Conservation (phyloP, 1,140 invertebrate species). For the Agrilus planipennis region DNA sequence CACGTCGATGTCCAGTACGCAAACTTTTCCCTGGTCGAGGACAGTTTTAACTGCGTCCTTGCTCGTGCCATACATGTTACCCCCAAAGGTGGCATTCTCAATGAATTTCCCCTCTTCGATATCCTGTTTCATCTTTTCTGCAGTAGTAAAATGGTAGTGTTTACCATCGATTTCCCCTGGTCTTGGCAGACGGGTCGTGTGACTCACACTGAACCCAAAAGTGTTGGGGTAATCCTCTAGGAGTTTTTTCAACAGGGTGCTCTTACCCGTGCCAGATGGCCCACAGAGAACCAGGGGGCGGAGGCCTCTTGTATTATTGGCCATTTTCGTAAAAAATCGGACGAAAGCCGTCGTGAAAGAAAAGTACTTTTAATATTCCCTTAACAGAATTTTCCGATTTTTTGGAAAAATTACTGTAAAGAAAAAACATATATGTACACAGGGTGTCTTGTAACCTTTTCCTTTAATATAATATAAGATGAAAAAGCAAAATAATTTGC, state of each 20-base stretch:
- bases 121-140: conserved; percentile 60
- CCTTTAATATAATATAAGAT: too few relatives aligned
- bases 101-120: conserved; percentile 80
- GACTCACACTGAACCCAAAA: conserved; percentile 92
- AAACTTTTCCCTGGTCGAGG: conserved; percentile 49
- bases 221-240: conserved; percentile 78
- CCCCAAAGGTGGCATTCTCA: conserved; percentile 83
- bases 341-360: too few relatives aligned
- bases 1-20: conserved; percentile 80
- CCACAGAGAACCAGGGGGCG: conserved; percentile 80
- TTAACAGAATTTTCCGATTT: too few relatives aligned
- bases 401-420: too few relatives aligned
- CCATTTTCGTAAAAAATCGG: too few relatives aligned
- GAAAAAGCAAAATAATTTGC: too few relatives aligned
- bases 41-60: conserved; percentile 79
- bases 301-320: background rate
- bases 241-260: conserved; percentile 76
- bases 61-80: conserved; percentile 95
- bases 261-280: conserved; percentile 93
- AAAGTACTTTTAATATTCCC: too few relatives aligned
- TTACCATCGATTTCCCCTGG: conserved; percentile 61
- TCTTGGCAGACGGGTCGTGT: conserved; percentile 67
- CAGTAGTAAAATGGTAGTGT: conserved; percentile 84
- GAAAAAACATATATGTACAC: too few relatives aligned
- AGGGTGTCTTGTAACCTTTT: too few relatives aligned